phyloP scores from a whole-genome alignment of 2,797 vertebrate species.

The Muraenolepis orangiensis region DNA sequence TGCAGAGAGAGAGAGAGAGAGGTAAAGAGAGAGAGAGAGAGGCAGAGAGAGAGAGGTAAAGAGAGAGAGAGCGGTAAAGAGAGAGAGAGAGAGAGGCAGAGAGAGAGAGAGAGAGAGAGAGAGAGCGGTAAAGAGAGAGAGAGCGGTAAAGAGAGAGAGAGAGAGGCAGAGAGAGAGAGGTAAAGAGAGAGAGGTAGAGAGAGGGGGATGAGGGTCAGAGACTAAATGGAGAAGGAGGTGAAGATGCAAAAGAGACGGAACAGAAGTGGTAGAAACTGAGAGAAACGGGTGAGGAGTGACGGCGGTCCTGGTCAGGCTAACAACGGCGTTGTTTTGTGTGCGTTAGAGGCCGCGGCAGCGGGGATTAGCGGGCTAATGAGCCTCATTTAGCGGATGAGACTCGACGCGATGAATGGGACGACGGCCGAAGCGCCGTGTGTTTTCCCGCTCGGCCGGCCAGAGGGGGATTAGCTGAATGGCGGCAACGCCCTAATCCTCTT shows the following conservation, averaged over 20 bases:
- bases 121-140: too few relatives aligned
- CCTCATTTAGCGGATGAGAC: constrained; percentile 64
- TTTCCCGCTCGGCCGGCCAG: constrained; percentile 60
- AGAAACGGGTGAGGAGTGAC: too few relatives aligned
- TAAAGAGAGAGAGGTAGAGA: not conserved
- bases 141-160: not conserved
- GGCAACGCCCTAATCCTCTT: constrained; percentile 65
- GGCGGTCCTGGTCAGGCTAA: not conserved
- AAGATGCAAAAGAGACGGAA: not conserved
- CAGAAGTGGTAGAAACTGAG: not conserved
- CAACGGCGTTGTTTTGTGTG: constrained; percentile 52
- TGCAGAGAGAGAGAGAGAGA: not conserved
- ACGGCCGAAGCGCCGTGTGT: constrained; percentile 36
- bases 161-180: not conserved
- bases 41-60: not conserved
- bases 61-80: not conserved
- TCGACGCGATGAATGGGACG: constrained; percentile 57
- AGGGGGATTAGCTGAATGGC: constrained; percentile 65
- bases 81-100: not conserved
- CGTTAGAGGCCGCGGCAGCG: constrained; percentile 42
- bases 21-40: not conserved
- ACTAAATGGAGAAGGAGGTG: not conserved
- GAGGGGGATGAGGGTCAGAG: too few relatives aligned
- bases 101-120: too few relatives aligned
- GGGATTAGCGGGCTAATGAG: constrained; percentile 74